Percentiles rank a stretch among this genome's conserved stretches.
These are phyloP conservation scores for Rattus norvegicus DNA, from an alignment of 2,113 vertebrate genomes.

Conservation along the genomic window GRCr8 NC_086030.1:42042001-42042500, in stretches of 20 bases:
- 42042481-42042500: background rate
- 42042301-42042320: fast-evolving
- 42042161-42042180: background rate
- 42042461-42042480: background rate
- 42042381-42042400: background rate
- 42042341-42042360: background rate
- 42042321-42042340: background rate
- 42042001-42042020: slow-evolving; percentile 10
- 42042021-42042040: slow-evolving; percentile 63
- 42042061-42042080: slow-evolving; percentile 77
- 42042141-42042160: background rate
- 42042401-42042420: background rate
- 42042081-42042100: slow-evolving; percentile 75
- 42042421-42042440: background rate
- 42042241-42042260: too few relatives aligned
- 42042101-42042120: slow-evolving; percentile 58
- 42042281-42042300: background rate
- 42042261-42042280: background rate
- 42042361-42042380: background rate
- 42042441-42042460: background rate
- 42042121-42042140: slow-evolving; percentile 30
- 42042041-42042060: slow-evolving; percentile 50
- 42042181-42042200: background rate
- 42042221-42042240: background rate
- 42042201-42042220: fast-evolving